Percentiles rank a stretch among this genome's conserved stretches.
phyloP scores from a whole-genome alignment of 1,140 invertebrate species.

The Hypothenemus hampei region DNA sequence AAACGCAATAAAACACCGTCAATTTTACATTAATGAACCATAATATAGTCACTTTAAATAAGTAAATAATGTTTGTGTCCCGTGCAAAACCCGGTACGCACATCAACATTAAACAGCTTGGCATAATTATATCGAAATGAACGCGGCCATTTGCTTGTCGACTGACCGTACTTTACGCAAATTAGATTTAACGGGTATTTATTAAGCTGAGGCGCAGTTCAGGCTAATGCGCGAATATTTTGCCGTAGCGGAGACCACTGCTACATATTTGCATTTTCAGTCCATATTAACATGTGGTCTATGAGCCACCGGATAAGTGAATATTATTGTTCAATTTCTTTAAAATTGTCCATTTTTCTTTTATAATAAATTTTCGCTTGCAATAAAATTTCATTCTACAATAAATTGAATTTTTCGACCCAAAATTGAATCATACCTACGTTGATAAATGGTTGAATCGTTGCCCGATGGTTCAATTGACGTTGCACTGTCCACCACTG shows the following conservation, averaged over 20 bases:
- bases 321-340: neutral
- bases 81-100: conserved; percentile 23
- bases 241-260: conserved; percentile 1
- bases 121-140: conserved; percentile 28
- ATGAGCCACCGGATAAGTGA: conserved; percentile 14
- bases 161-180: conserved; percentile 26
- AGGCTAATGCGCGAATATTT: conserved; percentile 25
- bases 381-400: too few relatives aligned
- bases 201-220: conserved; percentile 22
- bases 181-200: conserved; percentile 30
- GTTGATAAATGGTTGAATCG: too few relatives aligned
- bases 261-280: conserved; percentile 23
- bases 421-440: too few relatives aligned
- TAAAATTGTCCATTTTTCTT: too few relatives aligned
- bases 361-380: too few relatives aligned
- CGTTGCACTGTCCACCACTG: too few relatives aligned
- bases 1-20: conserved; percentile 7
- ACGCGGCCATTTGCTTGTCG: conserved; percentile 23
- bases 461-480: too few relatives aligned
- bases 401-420: too few relatives aligned
- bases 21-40: conserved; percentile 6
- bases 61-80: conserved; percentile 21
- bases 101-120: conserved; percentile 24
- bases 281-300: conserved; percentile 15
- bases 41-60: conserved; percentile 19